Base-by-base conservation (phyloP, 2,113 vertebrate species). In the Pterocles burchelli region DNA sequence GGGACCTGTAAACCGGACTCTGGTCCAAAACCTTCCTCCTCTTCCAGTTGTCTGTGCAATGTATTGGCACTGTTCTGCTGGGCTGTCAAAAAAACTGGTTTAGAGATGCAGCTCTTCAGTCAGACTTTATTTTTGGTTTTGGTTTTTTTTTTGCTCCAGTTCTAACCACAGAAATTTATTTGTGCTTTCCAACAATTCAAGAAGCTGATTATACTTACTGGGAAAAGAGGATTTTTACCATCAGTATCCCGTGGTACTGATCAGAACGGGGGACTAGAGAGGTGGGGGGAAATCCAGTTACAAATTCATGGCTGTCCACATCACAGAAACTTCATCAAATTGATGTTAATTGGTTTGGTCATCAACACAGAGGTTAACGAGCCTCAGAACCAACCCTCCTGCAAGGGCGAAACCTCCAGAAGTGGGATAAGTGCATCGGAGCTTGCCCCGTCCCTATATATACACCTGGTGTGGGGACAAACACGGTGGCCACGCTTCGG, bases 21-120 rank as follows among this genome's bases (percentile, higher is more conserved):
- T 98, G 98, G 96, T 98, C 98, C 98, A 98, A 98, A 98, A 98
- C 98, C 97, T 98, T 98, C 98, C 98, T 98, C 98, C 97, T 97
- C 98, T 98, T 98, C 98, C 98, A 98, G 97, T 96, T 98, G 96
- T 98, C 98, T 98, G 98, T 97, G 98, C 98, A 98, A 97, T 98
- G 98, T 97, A 98, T 95, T 97, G 98, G 98, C 98, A 98, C 97
- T 98, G 98, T 90, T 98, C 97, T 98, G 98, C 98, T 96, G 97
- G 98, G 98, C 98, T 98, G 98, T 98, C 98, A 97, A 98, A 97
- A 97, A 97, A 98, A 98, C 98, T 98, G 98, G 97, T 98, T 98
- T 98, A 98, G 98, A 98, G 98, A 98, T 96, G 97, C 97, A 97
- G 97, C 98, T 98, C 97, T 98, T 97, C 97, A 98, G 97, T 98